Conservation (phyloP, 2,888 invertebrate genomes). For the Eilema caniola region DNA sequence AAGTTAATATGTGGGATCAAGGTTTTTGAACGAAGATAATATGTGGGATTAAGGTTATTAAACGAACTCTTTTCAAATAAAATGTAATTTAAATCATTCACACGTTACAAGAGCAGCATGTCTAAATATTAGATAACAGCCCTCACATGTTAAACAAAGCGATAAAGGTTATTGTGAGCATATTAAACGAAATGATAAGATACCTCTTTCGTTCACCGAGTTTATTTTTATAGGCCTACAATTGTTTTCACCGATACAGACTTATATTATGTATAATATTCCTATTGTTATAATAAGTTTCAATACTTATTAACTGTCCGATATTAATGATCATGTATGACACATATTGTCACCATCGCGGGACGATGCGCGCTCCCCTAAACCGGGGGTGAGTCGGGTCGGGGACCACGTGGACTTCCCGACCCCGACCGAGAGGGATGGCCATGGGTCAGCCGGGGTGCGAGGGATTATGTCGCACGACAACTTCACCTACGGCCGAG, state of each 20-base stretch:
- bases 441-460: no score
- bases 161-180: neutral
- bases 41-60: neutral
- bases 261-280: neutral
- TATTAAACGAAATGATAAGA: neutral
- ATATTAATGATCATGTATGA: neutral
- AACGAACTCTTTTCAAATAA: neutral
- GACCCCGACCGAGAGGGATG: no score
- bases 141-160: neutral
- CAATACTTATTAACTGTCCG: neutral
- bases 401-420: no score
- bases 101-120: slow-evolving; percentile 1
- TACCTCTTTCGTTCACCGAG: neutral
- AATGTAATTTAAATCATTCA: neutral
- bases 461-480: no score
- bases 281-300: neutral
- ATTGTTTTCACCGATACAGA: neutral
- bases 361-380: no score
- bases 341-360: no score
- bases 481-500: no score
- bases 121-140: neutral
- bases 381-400: no score
- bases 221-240: neutral
- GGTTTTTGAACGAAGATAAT: no score
- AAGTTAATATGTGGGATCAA: no score